Evolutionary conservation across 2,888 invertebrate genomes (phyloP), one percentile per base, ranked within the genome.

Genomic region (Stegana nigrithorax): DNA sequence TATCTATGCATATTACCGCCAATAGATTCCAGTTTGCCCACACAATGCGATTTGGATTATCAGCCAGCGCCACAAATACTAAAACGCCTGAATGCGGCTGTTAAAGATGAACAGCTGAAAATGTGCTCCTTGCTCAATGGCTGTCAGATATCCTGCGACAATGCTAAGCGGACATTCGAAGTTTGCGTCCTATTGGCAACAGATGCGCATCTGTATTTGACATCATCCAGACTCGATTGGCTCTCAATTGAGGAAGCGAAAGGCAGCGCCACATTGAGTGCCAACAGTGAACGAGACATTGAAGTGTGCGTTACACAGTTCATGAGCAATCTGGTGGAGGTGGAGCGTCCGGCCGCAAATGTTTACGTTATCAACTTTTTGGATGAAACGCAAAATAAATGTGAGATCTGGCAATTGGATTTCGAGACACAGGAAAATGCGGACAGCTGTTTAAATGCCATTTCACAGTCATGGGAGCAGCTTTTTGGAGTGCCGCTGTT

Each of bases 301-400:
- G 73, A 81, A 21, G 69, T 87, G 5, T 73, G 81, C 29, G 72
- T 82, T 10, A 85, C 85, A 8, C 89, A 89, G 73, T 81, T 85
- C 4, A 87, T 89, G 84, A 87, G 85, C 64, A 89, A 88, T 80
- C 81, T 89, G 50, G 85, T 89, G 3, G 88, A 87, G 77, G 86
- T 89, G 61, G 83, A 84, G 27, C 73, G 70, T 1, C 36, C 71
- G 2, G 87, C 87, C 62, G 85, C 86, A 8, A 78, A 77, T 68
- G 68, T 71, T 7, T 80, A 88, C 51, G 81, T 75, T 32, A 80
- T 89, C 10, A 87, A 86, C 69, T 89, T 88, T 66, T 73, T 88
- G 42, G 88, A 89, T 64, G 89, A 89, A 72, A 84, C 85, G 1
- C 85, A 85, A 59, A 86, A 86, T 56, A 82, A 82, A 32, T 86